These are phyloP conservation scores for Ceraclea dissimilis DNA, from an alignment of 2,888 invertebrate species.

Conservation along the genomic window DNA sequence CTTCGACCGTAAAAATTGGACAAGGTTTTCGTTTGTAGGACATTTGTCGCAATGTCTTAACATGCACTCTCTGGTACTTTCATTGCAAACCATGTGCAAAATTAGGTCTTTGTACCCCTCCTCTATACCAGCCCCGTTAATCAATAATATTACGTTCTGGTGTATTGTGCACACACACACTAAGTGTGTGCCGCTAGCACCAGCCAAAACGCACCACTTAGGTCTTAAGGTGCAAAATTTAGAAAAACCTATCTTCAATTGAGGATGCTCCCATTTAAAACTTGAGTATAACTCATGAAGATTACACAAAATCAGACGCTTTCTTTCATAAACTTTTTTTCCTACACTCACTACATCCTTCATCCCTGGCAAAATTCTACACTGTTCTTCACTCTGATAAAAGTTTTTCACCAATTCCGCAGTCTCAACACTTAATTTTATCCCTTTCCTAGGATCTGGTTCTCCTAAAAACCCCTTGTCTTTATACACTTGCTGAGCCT, in stretches of 20 bases:
- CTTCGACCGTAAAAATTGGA: not conserved
- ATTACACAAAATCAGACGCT: not conserved
- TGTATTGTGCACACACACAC: not conserved
- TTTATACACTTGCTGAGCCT: not conserved
- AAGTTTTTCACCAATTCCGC: not conserved
- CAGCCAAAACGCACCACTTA: not conserved
- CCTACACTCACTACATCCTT: not conserved
- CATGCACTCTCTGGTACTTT: not conserved
- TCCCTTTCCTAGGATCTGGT: not conserved
- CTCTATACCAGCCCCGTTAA: not conserved
- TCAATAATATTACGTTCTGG: not conserved
- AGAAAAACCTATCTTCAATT: not conserved
- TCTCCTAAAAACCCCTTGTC: not conserved
- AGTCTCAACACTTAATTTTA: not conserved
- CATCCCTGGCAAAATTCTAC: not conserved
- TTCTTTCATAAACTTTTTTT: not conserved
- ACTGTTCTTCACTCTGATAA: not conserved
- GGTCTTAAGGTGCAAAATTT: not conserved
- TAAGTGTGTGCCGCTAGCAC: not conserved
- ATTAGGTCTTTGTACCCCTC: not conserved
- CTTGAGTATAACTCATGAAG: not conserved
- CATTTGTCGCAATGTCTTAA: not conserved
- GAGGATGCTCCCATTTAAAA: not conserved
- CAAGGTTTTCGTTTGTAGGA: not conserved
- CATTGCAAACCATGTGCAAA: not conserved